Evolutionary conservation across 2,888 invertebrate species (phyloP), one percentile per base, ranked within the genome.

Genomic region (Hyposoter didymator): DNA sequence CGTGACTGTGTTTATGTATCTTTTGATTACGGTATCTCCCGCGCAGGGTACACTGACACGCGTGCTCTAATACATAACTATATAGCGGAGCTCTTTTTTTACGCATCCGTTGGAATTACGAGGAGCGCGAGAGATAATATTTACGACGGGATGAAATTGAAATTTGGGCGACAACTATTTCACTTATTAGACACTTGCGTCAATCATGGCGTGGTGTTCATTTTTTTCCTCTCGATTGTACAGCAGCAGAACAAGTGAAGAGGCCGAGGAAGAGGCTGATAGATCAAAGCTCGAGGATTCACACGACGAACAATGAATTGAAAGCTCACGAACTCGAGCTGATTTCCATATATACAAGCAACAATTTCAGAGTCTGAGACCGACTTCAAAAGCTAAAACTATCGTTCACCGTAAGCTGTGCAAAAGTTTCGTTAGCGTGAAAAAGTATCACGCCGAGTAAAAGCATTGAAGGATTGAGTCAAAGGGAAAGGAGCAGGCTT

Each of bases 1-100:
- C 35, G 49, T 72, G 19, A 10, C 39, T 39, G 75, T 64, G 49
- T 70, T 17, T 82, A 64, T 43, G 66, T 32, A 72, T 55, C 52
- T 55, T 45, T 47, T 66, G 82, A 83, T 83, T 83, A 78, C 78
- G 52, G 49, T 83, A 83, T 83, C 82, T 76, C 73, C 43, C 32
- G 43, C 28, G 17, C 64, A 66, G 76, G 22, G 45, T 49, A 28
- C 69, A 66, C 55, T 66, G 66, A 52, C 82, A 72, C 74, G 74
- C 59, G 69, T 39, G 8, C 28, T 28, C 45, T 35, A 55, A 39
- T 81, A 39, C 10, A 49, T 49, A 8, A 39, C 72, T 52, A 66
- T 52, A 66, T 47, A 78, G 72, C 55, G 35, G 66, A 45, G 55
- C 72, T 45, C 45, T 66, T 2, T 39, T 64, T 35, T 59, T 12